Conservation (phyloP, 92 coral and sea anemone species). For the Micromussa lordhowensis region DNA sequence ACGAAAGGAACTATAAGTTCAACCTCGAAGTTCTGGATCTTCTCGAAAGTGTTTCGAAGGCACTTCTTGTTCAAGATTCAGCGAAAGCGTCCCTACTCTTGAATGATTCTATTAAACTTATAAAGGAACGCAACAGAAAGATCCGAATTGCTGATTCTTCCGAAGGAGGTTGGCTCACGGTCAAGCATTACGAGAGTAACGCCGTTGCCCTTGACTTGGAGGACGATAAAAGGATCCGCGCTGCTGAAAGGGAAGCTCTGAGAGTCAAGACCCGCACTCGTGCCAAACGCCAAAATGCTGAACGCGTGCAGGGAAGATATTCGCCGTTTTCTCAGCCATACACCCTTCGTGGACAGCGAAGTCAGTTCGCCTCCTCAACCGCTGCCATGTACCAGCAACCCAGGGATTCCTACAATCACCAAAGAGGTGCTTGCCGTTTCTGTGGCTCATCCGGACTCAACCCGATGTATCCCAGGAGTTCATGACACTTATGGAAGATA, state of each 20-base stretch:
- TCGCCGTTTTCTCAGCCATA: slow-evolving; percentile 8
- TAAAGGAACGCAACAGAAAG: neutral
- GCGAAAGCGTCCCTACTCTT: neutral
- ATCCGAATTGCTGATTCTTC: slow-evolving; percentile 47
- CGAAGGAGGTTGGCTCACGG: slow-evolving; percentile 59
- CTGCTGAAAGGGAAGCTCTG: slow-evolving; percentile 41
- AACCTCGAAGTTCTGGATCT: neutral
- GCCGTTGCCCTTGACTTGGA: slow-evolving; percentile 29
- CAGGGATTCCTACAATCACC: neutral
- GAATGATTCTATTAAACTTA: neutral
- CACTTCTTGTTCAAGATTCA: neutral
- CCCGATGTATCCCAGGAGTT: no score
- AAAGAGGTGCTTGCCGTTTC: neutral
- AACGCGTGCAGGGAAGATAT: neutral
- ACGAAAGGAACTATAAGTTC: neutral
- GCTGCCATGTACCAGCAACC: neutral
- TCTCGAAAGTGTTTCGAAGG: neutral
- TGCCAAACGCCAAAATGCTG: neutral
- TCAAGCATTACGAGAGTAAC: slow-evolving; percentile 48
- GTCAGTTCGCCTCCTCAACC: neutral
- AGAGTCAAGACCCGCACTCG: neutral
- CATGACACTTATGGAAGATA: no score
- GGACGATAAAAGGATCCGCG: slow-evolving; percentile 38
- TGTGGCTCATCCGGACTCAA: slow-evolving; percentile 11
- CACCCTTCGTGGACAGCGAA: neutral